These are phyloP conservation scores for Arrhopalites spinosus DNA, from an alignment of 2,888 invertebrate species.

Conservation along the genomic window DNA sequence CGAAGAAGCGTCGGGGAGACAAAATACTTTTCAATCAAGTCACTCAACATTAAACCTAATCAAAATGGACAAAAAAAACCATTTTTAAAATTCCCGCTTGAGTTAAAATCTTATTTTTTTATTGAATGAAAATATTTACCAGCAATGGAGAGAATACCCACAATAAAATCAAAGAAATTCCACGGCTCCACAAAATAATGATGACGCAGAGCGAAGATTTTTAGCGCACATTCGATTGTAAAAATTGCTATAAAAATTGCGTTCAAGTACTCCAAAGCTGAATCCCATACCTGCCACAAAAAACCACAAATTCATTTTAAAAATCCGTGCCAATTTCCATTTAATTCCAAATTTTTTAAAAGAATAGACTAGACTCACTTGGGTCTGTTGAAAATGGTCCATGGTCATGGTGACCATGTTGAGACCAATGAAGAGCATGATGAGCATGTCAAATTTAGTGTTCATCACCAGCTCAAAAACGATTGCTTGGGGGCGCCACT, in stretches of 20 bases:
- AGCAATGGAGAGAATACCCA: constrained; percentile 97
- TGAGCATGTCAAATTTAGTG: constrained; percentile 89
- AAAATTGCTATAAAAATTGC: constrained; percentile 98
- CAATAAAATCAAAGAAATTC: constrained; percentile 99
- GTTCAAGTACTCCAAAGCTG: constrained; percentile 89
- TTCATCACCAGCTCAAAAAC: constrained; percentile 95
- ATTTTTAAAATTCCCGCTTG: no score
- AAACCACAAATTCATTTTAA: not conserved
- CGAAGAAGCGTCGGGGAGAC: constrained; percentile 96
- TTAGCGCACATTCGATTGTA: constrained; percentile 96
- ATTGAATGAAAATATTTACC: no score
- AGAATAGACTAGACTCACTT: constrained; percentile 57
- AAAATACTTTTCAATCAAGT: constrained; percentile 95
- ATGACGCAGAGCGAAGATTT: constrained; percentile 95
- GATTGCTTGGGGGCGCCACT: constrained; percentile 90
- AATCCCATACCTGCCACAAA: constrained; percentile 58
- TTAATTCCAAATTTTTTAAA: not conserved
- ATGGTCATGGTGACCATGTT: constrained; percentile 97
- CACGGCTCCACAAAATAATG: constrained; percentile 99
- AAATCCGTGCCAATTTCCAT: not conserved
- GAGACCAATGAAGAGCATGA: constrained; percentile 91
- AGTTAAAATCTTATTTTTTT: no score
- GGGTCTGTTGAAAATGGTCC: constrained; percentile 90
- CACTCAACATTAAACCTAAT: constrained; percentile 95
- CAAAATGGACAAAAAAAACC: no score